These are phyloP conservation scores for Scotopteryx bipunctaria DNA, from an alignment of 2,888 invertebrate genomes.

Conservation along the genomic window DNA sequence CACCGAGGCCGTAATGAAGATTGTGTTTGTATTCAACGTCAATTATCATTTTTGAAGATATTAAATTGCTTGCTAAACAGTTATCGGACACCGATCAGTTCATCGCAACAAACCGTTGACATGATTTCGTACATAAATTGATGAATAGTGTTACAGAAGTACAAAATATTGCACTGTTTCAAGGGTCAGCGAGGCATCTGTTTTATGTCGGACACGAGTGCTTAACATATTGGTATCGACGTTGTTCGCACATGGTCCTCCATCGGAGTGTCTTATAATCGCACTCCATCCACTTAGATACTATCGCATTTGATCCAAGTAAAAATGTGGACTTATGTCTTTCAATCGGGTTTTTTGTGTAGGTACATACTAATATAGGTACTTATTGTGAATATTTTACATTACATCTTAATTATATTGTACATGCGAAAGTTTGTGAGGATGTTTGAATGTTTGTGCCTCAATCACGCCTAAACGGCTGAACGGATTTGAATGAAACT, in stretches of 20 bases:
- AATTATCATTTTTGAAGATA: too few relatives aligned
- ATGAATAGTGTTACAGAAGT: slow-evolving; percentile 12
- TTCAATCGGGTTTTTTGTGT: neutral
- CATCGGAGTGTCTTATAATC: slow-evolving; percentile 63
- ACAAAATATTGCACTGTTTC: slow-evolving; percentile 49
- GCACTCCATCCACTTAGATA: slow-evolving; percentile 58
- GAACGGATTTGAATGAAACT: too few relatives aligned
- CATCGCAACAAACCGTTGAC: neutral
- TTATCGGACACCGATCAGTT: too few relatives aligned
- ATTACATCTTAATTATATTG: too few relatives aligned
- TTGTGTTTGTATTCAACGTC: too few relatives aligned
- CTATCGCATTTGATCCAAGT: slow-evolving; percentile 44
- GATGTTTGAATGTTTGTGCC: too few relatives aligned
- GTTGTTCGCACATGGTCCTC: slow-evolving; percentile 64
- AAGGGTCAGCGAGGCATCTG: slow-evolving; percentile 54
- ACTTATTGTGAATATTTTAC: too few relatives aligned
- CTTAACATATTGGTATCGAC: slow-evolving; percentile 49
- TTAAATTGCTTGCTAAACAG: too few relatives aligned
- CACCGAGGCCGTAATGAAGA: too few relatives aligned
- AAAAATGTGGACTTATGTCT: slow-evolving; percentile 1
- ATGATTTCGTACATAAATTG: neutral
- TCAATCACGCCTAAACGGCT: too few relatives aligned
- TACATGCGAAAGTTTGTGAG: too few relatives aligned
- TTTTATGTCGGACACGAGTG: slow-evolving; percentile 59
- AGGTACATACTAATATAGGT: neutral